phyloP scores from a whole-genome alignment of 2,797 vertebrate genomes.

The Allobates femoralis region DNA sequence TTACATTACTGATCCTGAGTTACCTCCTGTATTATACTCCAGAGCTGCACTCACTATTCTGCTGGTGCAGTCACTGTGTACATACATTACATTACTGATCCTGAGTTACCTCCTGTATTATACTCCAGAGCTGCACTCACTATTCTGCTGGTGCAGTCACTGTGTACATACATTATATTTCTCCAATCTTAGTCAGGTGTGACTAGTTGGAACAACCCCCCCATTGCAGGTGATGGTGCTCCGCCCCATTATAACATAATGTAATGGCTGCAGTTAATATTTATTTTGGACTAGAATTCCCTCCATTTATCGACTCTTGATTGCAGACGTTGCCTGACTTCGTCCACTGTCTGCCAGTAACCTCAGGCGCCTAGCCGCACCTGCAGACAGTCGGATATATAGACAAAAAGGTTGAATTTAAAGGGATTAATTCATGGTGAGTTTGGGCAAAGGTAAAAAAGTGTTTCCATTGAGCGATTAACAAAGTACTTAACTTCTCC shows the following conservation, averaged over 20 bases:
- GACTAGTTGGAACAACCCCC: too few species aligned
- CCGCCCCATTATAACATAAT: background rate
- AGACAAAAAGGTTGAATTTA: constrained; percentile 33
- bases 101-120: too few species aligned
- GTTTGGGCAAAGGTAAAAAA: constrained; percentile 31
- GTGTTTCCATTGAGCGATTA: constrained; percentile 33
- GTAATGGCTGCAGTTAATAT: background rate
- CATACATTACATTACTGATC: too few species aligned
- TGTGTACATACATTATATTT: too few species aligned
- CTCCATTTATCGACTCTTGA: background rate
- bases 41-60: too few species aligned
- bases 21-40: too few species aligned
- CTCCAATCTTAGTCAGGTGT: too few species aligned
- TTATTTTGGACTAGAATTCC: background rate
- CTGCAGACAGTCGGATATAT: background rate
- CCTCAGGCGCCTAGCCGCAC: background rate
- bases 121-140: too few species aligned
- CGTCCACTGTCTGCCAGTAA: background rate
- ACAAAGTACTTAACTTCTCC: constrained; percentile 39
- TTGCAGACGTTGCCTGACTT: background rate
- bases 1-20: too few species aligned
- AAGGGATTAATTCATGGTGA: constrained; percentile 45
- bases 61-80: too few species aligned
- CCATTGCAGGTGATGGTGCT: too few species aligned
- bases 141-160: too few species aligned